These are phyloP conservation scores for Dryobotodes eremita DNA, from an alignment of 2,888 invertebrate species.

Conservation along the genomic window DNA sequence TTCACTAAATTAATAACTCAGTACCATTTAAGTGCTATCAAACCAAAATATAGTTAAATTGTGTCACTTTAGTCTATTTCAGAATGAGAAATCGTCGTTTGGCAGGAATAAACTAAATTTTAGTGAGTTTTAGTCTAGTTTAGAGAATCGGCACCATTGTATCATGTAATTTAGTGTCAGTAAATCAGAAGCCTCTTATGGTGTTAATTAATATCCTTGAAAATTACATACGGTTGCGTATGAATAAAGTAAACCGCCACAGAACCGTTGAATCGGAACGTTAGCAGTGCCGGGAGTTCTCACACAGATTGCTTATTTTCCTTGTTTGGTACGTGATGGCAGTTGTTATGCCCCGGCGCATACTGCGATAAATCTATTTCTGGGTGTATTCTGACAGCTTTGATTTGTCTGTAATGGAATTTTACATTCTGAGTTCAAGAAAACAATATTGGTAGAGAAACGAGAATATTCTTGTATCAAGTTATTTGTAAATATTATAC, in stretches of 20 bases:
- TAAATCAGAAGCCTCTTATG: not conserved
- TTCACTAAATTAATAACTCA: too few relatives aligned
- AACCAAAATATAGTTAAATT: too few relatives aligned
- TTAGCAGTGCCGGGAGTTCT: not conserved
- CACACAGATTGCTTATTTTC: not conserved
- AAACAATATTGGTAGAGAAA: not conserved
- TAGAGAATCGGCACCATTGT: too few relatives aligned
- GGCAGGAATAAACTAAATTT: too few relatives aligned
- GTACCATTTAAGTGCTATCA: too few relatives aligned
- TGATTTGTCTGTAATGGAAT: not conserved
- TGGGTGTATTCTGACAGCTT: not conserved
- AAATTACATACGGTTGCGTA: not conserved
- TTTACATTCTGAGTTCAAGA: not conserved
- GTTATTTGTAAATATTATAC: not conserved
- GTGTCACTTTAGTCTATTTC: too few relatives aligned
- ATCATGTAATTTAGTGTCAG: not conserved
- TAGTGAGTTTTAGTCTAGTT: too few relatives aligned
- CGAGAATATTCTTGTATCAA: not conserved
- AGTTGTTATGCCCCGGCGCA: not conserved
- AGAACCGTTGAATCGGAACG: not conserved
- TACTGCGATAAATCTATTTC: not conserved
- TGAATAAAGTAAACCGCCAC: not conserved
- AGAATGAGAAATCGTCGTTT: too few relatives aligned
- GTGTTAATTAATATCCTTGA: not conserved
- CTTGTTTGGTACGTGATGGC: not conserved